Evolutionary conservation across 2,797 vertebrate genomes (phyloP), one percentile per base, ranked within the genome.

Genomic region (Alca torda): DNA sequence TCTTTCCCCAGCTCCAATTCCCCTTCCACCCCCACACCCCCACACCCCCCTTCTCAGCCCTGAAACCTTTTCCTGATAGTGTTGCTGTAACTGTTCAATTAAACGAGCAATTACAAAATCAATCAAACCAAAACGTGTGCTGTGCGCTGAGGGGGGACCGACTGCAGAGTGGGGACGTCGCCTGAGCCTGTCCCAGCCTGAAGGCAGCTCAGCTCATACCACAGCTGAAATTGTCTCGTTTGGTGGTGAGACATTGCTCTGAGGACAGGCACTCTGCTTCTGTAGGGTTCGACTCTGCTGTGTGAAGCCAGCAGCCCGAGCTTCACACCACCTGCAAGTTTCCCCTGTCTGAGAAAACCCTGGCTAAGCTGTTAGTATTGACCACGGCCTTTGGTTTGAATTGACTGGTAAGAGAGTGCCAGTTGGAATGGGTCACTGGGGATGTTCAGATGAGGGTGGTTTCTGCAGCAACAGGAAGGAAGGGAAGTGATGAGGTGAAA

Each of bases 61-160:
- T 43, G 89, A 87, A 97, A 95, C 92, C 95, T 92, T 95, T 94
- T 59, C 96, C 96, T 92, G 90, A 64, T 84, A 84, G 93, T 93
- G 96, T 93, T 96, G 95, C 95, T 93, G 96, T 90, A 92, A 65
- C 83, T 90, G 93, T 96, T 96, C 95, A 95, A 96, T 95, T 95
- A 96, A 93, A 96, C 3, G 81, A 96, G 93, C 93, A 95, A 95
- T 96, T 97, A 96, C 60, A 96, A 95, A 96, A 95, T 96, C 96
- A 96, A 96, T 95, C 94, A 96, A 90, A 87, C 1, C 25, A 16
- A 72, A 87, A 4, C 60, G 46, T 76, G 86, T 30, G 90, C 94
- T 6, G 43, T 20, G 93, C 23, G 9, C 88, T 13, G 68, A 81
- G 93, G 83, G 90, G 93, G 90, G 56, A 75, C 74, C 1, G 5